Conservation (phyloP, 2,113 vertebrate species). For the Dipodomys ordii region DNA sequence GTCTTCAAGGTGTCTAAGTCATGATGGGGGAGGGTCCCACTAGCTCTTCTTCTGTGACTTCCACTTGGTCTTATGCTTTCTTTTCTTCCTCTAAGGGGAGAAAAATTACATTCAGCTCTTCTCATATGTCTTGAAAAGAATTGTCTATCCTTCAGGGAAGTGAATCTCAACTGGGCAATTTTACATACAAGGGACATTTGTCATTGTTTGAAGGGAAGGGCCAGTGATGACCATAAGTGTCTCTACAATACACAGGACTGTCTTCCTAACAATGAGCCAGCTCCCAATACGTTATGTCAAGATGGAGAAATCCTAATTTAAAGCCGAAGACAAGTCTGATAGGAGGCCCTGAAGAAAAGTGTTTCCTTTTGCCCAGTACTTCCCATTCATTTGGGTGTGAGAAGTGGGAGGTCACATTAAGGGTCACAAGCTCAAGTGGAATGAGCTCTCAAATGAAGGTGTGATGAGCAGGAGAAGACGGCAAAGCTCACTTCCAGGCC, state of each 20-base stretch:
- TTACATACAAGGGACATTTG: neutral
- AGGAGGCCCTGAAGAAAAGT: no score
- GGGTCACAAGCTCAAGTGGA: neutral
- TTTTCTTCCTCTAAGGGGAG: neutral
- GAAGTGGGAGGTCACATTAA: neutral
- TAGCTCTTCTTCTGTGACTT: neutral
- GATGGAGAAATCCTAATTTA: neutral
- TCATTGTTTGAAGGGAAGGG: neutral
- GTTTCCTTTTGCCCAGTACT: neutral
- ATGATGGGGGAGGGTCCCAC: no score
- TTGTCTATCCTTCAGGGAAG: neutral
- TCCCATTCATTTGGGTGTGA: neutral
- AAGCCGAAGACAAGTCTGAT: neutral
- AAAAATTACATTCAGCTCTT: neutral
- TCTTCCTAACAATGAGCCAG: neutral
- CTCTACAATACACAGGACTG: neutral
- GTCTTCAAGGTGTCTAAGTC: neutral
- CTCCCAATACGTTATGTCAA: neutral
- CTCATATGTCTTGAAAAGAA: neutral
- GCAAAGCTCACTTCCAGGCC: neutral
- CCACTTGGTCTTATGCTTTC: neutral
- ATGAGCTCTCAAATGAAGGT: neutral
- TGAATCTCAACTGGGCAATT: neutral
- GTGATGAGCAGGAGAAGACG: neutral
- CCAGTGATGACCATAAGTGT: neutral